phyloP scores from a whole-genome alignment of 2,797 vertebrate species.

The Octomys mimax region DNA sequence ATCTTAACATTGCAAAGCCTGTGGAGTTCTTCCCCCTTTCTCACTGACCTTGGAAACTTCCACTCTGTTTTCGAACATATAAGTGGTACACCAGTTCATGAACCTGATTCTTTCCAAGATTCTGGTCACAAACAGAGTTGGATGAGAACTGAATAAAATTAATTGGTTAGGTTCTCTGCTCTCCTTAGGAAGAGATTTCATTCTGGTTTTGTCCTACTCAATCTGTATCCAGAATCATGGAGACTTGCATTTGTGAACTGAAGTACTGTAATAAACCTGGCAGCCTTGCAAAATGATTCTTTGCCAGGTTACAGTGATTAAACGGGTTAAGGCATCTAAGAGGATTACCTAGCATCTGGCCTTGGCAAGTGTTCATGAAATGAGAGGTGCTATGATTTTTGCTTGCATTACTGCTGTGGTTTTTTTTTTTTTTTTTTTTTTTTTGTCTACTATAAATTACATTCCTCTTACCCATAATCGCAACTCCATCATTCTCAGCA shows the following conservation, averaged over 20 bases:
- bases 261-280: background rate
- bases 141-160: background rate
- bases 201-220: background rate
- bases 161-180: background rate
- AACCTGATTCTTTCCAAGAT: background rate
- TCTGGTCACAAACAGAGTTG: background rate
- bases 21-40: background rate
- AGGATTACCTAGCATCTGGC: background rate
- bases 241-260: background rate
- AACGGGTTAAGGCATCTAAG: slow-evolving; percentile 1
- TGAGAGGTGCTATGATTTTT: background rate
- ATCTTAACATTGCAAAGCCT: background rate
- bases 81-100: background rate
- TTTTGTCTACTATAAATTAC: background rate
- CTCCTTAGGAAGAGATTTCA: background rate
- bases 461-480: background rate
- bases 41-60: background rate
- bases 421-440: background rate
- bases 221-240: background rate
- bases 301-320: background rate
- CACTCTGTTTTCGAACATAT: background rate
- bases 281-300: background rate
- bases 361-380: background rate
- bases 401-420: background rate
- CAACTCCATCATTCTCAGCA: slow-evolving; percentile 7